Evolutionary conservation across 1,140 invertebrate species (phyloP).

Genomic region (Hypsibius dujardini): DNA sequence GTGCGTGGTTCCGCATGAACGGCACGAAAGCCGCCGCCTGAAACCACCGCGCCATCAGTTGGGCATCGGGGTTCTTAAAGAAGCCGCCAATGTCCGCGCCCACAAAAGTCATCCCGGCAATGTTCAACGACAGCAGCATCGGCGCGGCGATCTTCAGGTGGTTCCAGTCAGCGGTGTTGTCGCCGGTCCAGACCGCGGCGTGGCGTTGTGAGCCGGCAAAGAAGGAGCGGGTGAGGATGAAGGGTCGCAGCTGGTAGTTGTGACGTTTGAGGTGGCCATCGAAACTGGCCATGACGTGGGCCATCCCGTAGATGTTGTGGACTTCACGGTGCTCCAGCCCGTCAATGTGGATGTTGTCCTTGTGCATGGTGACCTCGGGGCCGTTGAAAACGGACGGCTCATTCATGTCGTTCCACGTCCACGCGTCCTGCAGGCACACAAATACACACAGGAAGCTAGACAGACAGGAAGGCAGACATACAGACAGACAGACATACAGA

Average conservation of each 20-base stretch:
- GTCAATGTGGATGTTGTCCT: constrained; percentile 56
- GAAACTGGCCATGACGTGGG: constrained; percentile 43
- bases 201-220: constrained; percentile 66
- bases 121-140: constrained; percentile 78
- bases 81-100: constrained; percentile 96
- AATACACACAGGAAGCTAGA: no score
- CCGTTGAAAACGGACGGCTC: constrained; percentile 97
- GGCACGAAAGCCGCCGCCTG: constrained; percentile 64
- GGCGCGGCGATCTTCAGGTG: constrained; percentile 70
- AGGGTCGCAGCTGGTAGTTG: constrained; percentile 54
- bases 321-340: constrained; percentile 80
- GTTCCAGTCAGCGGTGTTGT: constrained; percentile 83
- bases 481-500: no score
- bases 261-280: constrained; percentile 56
- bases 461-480: no score
- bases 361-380: constrained; percentile 77
- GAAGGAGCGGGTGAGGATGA: constrained; percentile 70
- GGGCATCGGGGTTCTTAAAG: constrained; percentile 81
- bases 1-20: constrained; percentile 60
- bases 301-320: constrained; percentile 79
- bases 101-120: constrained; percentile 78
- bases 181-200: constrained; percentile 91
- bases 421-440: no score
- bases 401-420: constrained; percentile 99
- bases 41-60: constrained; percentile 84